Conservation (phyloP, 2,113 vertebrate species). For the Phodopus roborovskii region DNA sequence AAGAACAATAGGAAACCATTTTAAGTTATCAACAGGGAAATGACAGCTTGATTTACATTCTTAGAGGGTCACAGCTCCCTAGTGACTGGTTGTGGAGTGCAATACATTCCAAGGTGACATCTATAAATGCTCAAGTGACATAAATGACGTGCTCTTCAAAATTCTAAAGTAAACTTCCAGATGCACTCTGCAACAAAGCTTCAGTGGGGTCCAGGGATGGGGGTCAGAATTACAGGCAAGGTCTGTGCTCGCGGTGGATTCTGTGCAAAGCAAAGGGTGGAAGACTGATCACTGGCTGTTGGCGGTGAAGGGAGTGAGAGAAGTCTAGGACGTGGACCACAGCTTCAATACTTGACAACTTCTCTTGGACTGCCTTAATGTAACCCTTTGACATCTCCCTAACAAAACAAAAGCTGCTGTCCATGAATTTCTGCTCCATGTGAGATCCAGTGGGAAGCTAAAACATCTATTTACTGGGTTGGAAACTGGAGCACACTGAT, state of each 20-base stretch:
- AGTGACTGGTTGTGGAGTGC: neutral
- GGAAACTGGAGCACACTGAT: neutral
- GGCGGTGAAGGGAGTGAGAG: no score
- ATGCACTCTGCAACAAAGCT: slow-evolving; percentile 1
- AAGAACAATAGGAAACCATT: neutral
- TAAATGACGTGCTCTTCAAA: neutral
- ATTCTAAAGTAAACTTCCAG: slow-evolving; percentile 28
- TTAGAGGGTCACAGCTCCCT: slow-evolving; percentile 3
- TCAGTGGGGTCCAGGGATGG: neutral
- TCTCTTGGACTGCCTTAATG: neutral
- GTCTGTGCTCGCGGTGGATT: neutral
- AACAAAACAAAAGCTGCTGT: slow-evolving; percentile 35
- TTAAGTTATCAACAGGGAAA: slow-evolving; percentile 1
- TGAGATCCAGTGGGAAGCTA: neutral
- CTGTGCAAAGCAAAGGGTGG: neutral
- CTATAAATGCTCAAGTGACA: neutral
- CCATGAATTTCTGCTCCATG: neutral
- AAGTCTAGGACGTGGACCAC: neutral
- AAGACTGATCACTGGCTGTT: neutral
- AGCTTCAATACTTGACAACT: neutral
- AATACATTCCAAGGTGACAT: neutral
- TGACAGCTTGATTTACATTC: slow-evolving; percentile 6
- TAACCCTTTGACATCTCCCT: neutral
- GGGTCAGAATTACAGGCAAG: neutral
- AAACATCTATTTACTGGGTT: neutral